phyloP scores from a whole-genome alignment of 2,113 vertebrate genomes.

The Callocephalon fimbriatum region DNA sequence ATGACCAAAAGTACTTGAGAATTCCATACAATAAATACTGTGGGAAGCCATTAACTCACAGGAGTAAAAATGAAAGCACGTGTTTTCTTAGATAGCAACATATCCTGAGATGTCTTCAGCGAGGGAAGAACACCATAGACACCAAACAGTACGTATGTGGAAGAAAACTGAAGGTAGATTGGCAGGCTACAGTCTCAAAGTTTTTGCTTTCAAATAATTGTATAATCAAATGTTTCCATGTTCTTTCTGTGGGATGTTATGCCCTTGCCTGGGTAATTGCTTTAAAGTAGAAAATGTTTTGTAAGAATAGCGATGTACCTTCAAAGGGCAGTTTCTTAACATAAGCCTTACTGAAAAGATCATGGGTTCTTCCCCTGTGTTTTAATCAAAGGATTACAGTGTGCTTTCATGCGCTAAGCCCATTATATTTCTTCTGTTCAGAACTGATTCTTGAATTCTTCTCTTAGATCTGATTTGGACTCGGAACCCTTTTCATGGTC shows the following conservation, averaged over 20 bases:
- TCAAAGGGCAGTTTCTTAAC: neutral
- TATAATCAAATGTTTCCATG: neutral
- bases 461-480: neutral
- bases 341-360: neutral
- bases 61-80: neutral
- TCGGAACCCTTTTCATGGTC: neutral
- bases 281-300: neutral
- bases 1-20: neutral
- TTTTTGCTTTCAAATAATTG: neutral
- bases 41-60: neutral
- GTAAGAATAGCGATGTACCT: neutral
- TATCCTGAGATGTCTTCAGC: neutral
- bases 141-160: accelerated
- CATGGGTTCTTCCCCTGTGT: neutral
- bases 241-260: neutral
- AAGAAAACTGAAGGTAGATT: neutral
- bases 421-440: neutral
- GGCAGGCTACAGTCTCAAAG: neutral
- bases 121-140: neutral
- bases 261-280: neutral
- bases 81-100: neutral
- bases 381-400: neutral
- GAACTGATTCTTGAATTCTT: neutral
- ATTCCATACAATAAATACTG: neutral
- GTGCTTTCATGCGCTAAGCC: neutral